Evolutionary conservation across 2,113 vertebrate species (phyloP), one percentile per base, ranked within the genome.

Genomic region (Scophthalmus maximus): DNA sequence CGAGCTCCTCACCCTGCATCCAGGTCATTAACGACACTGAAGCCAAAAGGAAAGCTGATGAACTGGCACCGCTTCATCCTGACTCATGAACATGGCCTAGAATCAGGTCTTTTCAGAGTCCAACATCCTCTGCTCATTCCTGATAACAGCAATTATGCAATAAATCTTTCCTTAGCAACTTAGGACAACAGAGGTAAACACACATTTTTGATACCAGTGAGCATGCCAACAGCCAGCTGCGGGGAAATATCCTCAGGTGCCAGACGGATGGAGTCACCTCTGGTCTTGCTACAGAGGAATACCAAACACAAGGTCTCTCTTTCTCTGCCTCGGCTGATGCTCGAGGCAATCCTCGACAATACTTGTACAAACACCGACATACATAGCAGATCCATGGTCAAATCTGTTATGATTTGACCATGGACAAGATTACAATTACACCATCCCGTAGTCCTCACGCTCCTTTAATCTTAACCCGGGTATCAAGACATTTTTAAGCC

Each of bases 101-200:
- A 55, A 71, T 73, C 84, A 38, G 73, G 55, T 53, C 75, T 83
- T 38, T 85, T 84, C 58, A 52, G 73, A 72, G 78, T 85, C 82
- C 82, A 77, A 79, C 82, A 85, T 88, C 71, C 59, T 81, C 72
- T 79, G 57, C 68, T 81, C 60, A 51, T 83, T 87, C 82, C 80
- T 58, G 85, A 90, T 90, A 89, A 80, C 78, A 66, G 61, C 65
- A 82, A 88, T 85, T 79, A 74, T 82, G 77, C 49, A 81, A 86
- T 89, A 78, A 78, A 86, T 75, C 81, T 82, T 88, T 90, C 87
- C 91, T 64, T 88, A 82, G 87, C 79, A 90, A 91, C 89, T 59
- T 20, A 38, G 52, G 63, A 87, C 73, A 89, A 90, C 87, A 91
- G 55, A 75, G 46, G 72, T 68, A 88, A 89, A 92, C 78, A 86